These are phyloP conservation scores for Glaucomys volans DNA, from an alignment of 2,113 vertebrate species.

Conservation along the genomic window DNA sequence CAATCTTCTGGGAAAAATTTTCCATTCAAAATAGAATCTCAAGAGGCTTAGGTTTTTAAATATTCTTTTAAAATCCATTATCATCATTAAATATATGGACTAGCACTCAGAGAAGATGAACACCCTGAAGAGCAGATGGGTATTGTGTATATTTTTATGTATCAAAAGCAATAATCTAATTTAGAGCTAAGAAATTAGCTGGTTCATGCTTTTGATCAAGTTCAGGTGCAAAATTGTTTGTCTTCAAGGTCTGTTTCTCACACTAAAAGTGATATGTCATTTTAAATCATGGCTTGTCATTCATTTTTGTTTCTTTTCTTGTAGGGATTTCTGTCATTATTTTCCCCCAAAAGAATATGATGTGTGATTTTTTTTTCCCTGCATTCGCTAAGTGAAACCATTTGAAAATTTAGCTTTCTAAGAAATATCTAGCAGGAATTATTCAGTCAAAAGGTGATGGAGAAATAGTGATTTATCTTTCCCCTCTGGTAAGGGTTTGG, in stretches of 20 bases:
- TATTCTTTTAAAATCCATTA: slow-evolving; percentile 75
- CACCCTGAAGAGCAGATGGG: slow-evolving; percentile 30
- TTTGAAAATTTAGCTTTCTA: slow-evolving; percentile 45
- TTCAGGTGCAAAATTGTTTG: slow-evolving; percentile 80
- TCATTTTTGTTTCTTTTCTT: slow-evolving; percentile 61
- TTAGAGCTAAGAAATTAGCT: slow-evolving; percentile 81
- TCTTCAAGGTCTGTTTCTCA: slow-evolving; percentile 78
- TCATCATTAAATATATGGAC: slow-evolving; percentile 81
- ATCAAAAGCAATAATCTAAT: slow-evolving; percentile 80
- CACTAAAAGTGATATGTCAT: slow-evolving; percentile 80
- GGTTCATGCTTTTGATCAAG: slow-evolving; percentile 76
- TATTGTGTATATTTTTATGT: slow-evolving; percentile 70
- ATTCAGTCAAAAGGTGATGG: background rate
- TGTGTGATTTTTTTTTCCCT: background rate
- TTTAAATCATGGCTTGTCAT: slow-evolving; percentile 78
- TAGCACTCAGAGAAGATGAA: slow-evolving; percentile 75
- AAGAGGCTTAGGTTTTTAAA: slow-evolving; percentile 78
- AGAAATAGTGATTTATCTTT: slow-evolving; percentile 7
- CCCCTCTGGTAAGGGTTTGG: background rate
- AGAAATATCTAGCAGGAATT: slow-evolving; percentile 32
- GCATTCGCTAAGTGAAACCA: background rate
- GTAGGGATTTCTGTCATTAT: background rate
- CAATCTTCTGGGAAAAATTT: slow-evolving; percentile 70
- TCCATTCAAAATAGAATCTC: slow-evolving; percentile 63
- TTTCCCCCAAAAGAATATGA: background rate